These are phyloP conservation scores for Eupithecia dodoneata DNA, from an alignment of 2,888 invertebrate species.

Conservation along the genomic window DNA sequence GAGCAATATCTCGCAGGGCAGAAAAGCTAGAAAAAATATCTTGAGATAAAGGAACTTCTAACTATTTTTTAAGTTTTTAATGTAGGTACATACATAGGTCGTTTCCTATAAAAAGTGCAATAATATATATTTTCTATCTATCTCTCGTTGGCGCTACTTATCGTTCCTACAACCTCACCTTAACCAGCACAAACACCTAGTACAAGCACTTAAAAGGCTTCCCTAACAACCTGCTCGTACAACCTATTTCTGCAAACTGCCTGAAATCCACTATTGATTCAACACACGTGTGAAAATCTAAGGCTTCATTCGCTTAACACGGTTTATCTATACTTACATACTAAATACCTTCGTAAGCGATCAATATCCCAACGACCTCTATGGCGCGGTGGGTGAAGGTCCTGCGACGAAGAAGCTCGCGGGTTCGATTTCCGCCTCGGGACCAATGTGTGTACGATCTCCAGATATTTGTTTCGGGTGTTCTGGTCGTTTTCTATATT, in stretches of 20 bases:
- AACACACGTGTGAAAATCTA: constrained; percentile 1
- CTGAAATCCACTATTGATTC: constrained; percentile 8
- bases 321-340: constrained; percentile 1
- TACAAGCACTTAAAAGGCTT: constrained; percentile 32
- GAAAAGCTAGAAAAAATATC: not conserved
- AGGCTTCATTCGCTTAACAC: constrained; percentile 8
- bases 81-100: too few species aligned
- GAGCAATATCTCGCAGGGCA: not conserved
- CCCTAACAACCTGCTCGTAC: constrained; percentile 9
- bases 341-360: not conserved
- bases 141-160: not conserved
- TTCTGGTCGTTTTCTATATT: too few species aligned
- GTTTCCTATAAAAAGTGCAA: too few species aligned
- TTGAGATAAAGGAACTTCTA: too few species aligned
- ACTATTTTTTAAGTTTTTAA: too few species aligned
- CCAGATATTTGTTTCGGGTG: too few species aligned
- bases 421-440: too few species aligned
- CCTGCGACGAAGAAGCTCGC: too few species aligned
- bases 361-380: not conserved
- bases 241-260: not conserved
- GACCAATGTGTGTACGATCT: too few species aligned
- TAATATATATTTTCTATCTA: too few species aligned
- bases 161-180: not conserved
- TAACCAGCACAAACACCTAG: constrained; percentile 23
- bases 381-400: too few species aligned